A percentile compares a stretch with the other conserved stretches of the same genome.
Evolutionary conservation across 1,140 invertebrate genomes (phyloP).

Genomic region (Meloidogyne chitwoodi): DNA sequence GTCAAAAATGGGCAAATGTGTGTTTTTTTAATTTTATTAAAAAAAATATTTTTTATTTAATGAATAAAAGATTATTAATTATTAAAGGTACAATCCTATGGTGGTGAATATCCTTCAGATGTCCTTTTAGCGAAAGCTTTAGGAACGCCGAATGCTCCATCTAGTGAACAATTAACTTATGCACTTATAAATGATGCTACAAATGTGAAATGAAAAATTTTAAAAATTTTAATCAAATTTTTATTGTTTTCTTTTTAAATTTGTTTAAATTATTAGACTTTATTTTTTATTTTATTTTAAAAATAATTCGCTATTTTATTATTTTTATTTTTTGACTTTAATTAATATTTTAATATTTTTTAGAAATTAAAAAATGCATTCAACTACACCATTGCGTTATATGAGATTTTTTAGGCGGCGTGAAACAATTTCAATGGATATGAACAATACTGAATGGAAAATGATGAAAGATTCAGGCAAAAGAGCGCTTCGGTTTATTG

Average conservation of each 20-base stretch:
- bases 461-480: not conserved
- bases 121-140: constrained; percentile 35
- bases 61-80: too few relatives aligned
- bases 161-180: constrained; percentile 15
- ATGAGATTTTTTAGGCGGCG: not conserved
- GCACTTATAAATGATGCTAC: not conserved
- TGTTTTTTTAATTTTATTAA: not conserved
- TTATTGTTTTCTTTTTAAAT: too few relatives aligned
- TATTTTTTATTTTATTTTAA: too few relatives aligned
- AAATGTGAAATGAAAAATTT: not conserved
- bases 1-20: constrained; percentile 49
- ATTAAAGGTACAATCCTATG: constrained; percentile 51
- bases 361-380: not conserved
- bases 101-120: constrained; percentile 52
- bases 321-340: too few relatives aligned
- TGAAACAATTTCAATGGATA: not conserved
- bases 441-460: not conserved
- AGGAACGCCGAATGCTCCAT: not conserved
- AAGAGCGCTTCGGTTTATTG: not conserved
- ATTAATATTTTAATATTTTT: not conserved
- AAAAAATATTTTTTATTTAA: too few relatives aligned
- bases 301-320: too few relatives aligned
- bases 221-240: too few relatives aligned
- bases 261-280: too few relatives aligned
- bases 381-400: not conserved